Conservation (phyloP, 2,888 invertebrate genomes). For the Cantharis rufa region DNA sequence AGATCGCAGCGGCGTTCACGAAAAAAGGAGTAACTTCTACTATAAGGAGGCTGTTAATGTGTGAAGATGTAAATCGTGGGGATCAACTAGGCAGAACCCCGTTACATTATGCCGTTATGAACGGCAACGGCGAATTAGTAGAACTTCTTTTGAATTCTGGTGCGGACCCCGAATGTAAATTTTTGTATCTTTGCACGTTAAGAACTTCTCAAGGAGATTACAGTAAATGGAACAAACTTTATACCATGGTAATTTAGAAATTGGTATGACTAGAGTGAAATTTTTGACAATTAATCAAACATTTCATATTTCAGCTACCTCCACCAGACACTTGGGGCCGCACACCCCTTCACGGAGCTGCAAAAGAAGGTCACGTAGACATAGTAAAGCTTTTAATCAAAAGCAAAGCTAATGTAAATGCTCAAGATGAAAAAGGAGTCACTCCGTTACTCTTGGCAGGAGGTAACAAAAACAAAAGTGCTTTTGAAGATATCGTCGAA, state of each 20-base stretch:
- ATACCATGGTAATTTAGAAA: constrained; percentile 25
- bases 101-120: constrained; percentile 47
- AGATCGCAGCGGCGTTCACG: constrained; percentile 35
- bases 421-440: constrained; percentile 48
- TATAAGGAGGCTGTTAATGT: constrained; percentile 21
- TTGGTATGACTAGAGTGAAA: constrained; percentile 4
- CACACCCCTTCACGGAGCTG: constrained; percentile 53
- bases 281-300: constrained; percentile 18
- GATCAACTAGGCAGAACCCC: constrained; percentile 49
- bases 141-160: constrained; percentile 34
- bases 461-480: constrained; percentile 39
- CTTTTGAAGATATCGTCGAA: constrained; percentile 49
- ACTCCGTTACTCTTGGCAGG: constrained; percentile 54
- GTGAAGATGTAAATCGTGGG: constrained; percentile 26
- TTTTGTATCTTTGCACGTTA: constrained; percentile 19
- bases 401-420: constrained; percentile 48
- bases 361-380: constrained; percentile 48
- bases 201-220: constrained; percentile 30
- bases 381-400: constrained; percentile 48
- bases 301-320: constrained; percentile 42
- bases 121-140: constrained; percentile 41
- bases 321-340: constrained; percentile 50
- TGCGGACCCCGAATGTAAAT: constrained; percentile 34
- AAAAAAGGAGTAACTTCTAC: constrained; percentile 22
- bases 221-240: constrained; percentile 33